These are phyloP conservation scores for Elymnias hypermnestra DNA, from an alignment of 1,140 invertebrate species.

Conservation along the genomic window DNA sequence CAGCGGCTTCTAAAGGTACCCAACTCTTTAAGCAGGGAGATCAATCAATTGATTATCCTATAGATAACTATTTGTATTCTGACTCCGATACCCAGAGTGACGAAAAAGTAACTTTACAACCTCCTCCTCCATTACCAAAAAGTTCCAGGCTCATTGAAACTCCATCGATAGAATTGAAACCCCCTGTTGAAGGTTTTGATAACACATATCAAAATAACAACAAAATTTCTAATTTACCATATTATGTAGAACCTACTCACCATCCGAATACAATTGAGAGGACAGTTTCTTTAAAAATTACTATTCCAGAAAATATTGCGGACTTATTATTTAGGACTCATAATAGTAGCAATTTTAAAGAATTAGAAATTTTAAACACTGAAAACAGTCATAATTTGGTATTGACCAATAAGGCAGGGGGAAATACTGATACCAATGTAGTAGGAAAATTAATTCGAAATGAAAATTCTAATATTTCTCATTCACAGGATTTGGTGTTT, in stretches of 20 bases:
- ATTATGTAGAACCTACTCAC: slow-evolving; percentile 40
- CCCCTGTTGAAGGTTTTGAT: slow-evolving; percentile 37
- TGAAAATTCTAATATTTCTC: slow-evolving; percentile 55
- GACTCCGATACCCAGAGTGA: slow-evolving; percentile 33
- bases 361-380: slow-evolving; percentile 61
- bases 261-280: slow-evolving; percentile 55
- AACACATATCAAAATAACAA: slow-evolving; percentile 32
- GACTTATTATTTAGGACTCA: slow-evolving; percentile 48
- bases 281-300: slow-evolving; percentile 65
- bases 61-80: slow-evolving; percentile 32
- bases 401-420: slow-evolving; percentile 40
- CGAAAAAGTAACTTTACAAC: slow-evolving; percentile 38
- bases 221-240: slow-evolving; percentile 47
- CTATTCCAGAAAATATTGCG: slow-evolving; percentile 61
- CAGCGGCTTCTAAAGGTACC: slow-evolving; percentile 32
- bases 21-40: slow-evolving; percentile 31
- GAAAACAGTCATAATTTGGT: slow-evolving; percentile 60
- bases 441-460: slow-evolving; percentile 47
- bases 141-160: slow-evolving; percentile 35
- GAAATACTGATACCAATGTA: slow-evolving; percentile 43
- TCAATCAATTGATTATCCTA: slow-evolving; percentile 28
- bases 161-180: slow-evolving; percentile 49
- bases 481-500: slow-evolving; percentile 65
- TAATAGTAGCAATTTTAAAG: slow-evolving; percentile 36
- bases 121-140: slow-evolving; percentile 26